Percentiles rank a stretch among this genome's conserved stretches.
Evolutionary conservation across 2,888 invertebrate species (phyloP).

Genomic region (Lasioglossum leucozonium): DNA sequence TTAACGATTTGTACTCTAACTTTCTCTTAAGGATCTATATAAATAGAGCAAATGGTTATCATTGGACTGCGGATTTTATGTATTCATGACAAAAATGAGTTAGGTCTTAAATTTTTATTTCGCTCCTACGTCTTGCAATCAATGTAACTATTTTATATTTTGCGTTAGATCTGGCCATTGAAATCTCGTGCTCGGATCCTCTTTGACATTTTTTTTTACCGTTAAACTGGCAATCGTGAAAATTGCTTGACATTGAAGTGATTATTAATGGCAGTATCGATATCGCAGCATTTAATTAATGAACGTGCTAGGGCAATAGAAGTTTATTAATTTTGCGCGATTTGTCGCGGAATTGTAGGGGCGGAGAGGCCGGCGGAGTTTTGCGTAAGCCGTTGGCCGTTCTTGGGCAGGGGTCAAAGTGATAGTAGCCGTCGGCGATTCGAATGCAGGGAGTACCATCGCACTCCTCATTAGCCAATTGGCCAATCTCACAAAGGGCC

Average conservation of each 20-base stretch:
- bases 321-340: background rate
- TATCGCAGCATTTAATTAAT: background rate
- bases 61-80: too few species aligned
- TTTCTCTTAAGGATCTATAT: background rate
- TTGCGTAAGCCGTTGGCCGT: constrained; percentile 34
- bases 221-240: background rate
- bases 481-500: constrained; percentile 78
- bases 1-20: background rate
- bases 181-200: background rate
- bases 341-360: background rate
- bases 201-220: background rate
- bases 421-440: constrained; percentile 54
- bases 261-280: background rate
- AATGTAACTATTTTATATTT: too few species aligned
- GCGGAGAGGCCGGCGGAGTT: background rate
- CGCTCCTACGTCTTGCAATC: too few species aligned
- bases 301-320: background rate
- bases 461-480: constrained; percentile 78
- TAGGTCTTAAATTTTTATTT: too few species aligned
- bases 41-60: too few species aligned
- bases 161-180: background rate
- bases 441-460: constrained; percentile 57
- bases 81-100: too few species aligned
- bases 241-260: background rate
- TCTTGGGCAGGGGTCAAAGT: constrained; percentile 13